Conservation (phyloP, 1,140 invertebrate species). For the Rhopalosiphum padi region DNA sequence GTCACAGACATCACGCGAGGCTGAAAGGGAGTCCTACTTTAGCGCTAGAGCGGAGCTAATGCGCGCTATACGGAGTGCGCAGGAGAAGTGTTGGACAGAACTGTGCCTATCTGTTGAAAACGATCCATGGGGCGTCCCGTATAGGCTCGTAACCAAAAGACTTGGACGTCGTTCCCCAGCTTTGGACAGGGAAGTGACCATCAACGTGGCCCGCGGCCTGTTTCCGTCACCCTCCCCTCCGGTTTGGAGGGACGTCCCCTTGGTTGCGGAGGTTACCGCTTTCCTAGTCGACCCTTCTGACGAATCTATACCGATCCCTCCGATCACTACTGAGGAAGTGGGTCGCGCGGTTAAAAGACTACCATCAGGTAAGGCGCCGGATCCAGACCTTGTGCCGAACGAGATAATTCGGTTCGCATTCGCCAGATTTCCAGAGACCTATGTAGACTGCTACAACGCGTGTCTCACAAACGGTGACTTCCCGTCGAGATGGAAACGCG, state of each 20-base stretch:
- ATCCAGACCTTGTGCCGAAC: background rate
- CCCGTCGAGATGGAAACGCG: background rate
- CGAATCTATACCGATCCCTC: background rate
- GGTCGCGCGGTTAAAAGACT: accelerated
- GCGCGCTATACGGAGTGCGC: accelerated
- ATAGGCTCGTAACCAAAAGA: background rate
- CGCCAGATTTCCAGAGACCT: background rate
- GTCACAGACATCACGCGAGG: accelerated
- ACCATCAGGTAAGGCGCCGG: background rate
- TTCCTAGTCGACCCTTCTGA: no score
- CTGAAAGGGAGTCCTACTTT: accelerated
- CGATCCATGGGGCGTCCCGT: conserved; percentile 9
- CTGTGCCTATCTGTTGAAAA: background rate
- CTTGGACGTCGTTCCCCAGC: background rate
- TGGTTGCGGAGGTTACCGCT: background rate
- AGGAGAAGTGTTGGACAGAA: background rate
- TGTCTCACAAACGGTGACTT: background rate
- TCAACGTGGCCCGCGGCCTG: background rate
- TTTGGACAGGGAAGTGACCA: accelerated
- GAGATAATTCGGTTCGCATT: background rate
- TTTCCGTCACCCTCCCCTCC: background rate
- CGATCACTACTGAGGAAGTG: background rate
- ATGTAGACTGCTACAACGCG: background rate
- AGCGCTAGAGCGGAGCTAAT: accelerated
- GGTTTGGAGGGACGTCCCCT: background rate